Percentiles rank a stretch among this genome's conserved stretches.
Conservation (phyloP, 2,113 vertebrate genomes). For the Polyodon spathula region DNA sequence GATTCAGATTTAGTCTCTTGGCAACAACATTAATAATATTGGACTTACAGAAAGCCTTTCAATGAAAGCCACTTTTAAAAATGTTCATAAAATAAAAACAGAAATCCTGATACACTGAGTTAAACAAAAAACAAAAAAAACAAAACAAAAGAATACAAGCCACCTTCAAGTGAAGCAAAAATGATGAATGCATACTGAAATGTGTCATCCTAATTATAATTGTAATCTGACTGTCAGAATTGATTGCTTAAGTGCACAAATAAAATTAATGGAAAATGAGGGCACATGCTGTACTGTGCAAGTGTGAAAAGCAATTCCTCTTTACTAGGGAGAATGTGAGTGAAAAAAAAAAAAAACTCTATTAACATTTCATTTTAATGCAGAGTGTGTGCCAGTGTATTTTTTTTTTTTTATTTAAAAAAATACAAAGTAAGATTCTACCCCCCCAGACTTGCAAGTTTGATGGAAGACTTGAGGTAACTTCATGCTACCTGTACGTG, state of each 20-base stretch:
- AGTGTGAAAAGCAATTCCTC: not conserved
- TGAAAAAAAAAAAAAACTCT: not conserved
- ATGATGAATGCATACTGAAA: conserved; percentile 40
- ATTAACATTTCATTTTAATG: not conserved
- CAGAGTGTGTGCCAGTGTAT: too few species aligned
- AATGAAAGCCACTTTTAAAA: not conserved
- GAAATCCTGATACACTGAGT: too few species aligned
- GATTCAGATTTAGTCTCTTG: not conserved
- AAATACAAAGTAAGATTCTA: too few species aligned
- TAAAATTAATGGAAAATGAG: not conserved
- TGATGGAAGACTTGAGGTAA: too few species aligned
- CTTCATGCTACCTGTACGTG: too few species aligned
- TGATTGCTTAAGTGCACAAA: conserved; percentile 27
- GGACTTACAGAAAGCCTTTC: too few species aligned
- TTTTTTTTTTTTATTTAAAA: too few species aligned
- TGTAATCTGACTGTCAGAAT: conserved; percentile 39
- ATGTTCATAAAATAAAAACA: too few species aligned
- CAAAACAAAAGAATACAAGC: conserved; percentile 18
- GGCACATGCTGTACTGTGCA: not conserved
- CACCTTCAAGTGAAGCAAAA: conserved; percentile 45
- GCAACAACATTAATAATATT: not conserved
- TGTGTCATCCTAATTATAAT: conserved; percentile 47
- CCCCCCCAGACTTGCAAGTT: too few species aligned
- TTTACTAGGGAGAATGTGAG: conserved; percentile 10
- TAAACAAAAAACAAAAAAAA: conserved; percentile 2